Evolutionary conservation across 2,888 invertebrate genomes (phyloP), one percentile per base, ranked within the genome.

Genomic region (Timandra comae): DNA sequence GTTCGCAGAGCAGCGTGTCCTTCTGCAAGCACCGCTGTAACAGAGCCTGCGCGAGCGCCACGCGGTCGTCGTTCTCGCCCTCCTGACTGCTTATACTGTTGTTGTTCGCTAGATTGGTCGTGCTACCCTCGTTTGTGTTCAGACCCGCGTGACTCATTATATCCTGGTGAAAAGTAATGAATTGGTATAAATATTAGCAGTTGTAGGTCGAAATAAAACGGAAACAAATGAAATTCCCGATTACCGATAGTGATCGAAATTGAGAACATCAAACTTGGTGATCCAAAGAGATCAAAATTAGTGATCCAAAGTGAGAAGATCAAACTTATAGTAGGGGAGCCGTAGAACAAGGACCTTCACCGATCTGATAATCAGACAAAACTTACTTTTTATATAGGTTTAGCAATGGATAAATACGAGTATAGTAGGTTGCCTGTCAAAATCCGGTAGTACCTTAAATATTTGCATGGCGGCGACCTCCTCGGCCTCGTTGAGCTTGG

Each of bases 11-110:
- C 29, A 97, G 86, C 29, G 93, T 90, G 62, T 96, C 96, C 63
- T 94, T 96, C 54, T 96, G 90, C 92, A 97, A 92, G 56, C 96
- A 96, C 38, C 95, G 91, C 60, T 96, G 96, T 81, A 98, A 89
- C 49, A 98, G 90, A 1, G 92, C 91, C 76, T 98, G 98, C 33
- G 97, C 92, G 12, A 97, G 88, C 41, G 93, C 91, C 3, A 96
- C 93, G 54, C 96, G 94, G 69, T 97, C 97, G 64, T 95, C 95
- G 70, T 94, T 94, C 7, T 93, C 93, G 30, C 72, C 63, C 51
- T 81, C 84, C 39, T 71, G 59, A 50, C 66, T 64, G 64, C 66
- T 58, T 26, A 57, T 56, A 54, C 75, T 72, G 63, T 76, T 82
- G 66, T 78, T 81, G 59, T 75, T 82, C 12, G 78, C 76, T 32